Evolutionary conservation across 2,113 vertebrate genomes (phyloP).

Genomic region (Malurus alboscapulatus): DNA sequence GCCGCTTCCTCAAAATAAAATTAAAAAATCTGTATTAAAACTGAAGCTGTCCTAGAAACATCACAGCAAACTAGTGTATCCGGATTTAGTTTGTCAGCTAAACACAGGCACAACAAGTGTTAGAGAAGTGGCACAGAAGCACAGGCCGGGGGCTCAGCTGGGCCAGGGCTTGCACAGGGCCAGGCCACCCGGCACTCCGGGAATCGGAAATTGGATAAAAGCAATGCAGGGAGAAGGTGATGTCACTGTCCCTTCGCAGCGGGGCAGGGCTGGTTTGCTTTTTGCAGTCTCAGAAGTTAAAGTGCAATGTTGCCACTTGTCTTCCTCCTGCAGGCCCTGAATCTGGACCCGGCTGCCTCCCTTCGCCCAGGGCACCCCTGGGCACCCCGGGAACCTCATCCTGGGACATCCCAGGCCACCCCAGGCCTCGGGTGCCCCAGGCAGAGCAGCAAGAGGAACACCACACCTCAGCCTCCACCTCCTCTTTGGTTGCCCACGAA

Average conservation of each 20-base stretch:
- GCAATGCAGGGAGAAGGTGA: background rate
- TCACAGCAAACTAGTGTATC: background rate
- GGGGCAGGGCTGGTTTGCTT: background rate
- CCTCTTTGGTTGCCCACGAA: background rate
- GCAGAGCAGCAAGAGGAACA: background rate
- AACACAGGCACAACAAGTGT: constrained; percentile 34
- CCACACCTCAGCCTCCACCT: background rate
- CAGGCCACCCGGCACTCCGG: background rate
- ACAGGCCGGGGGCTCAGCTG: background rate
- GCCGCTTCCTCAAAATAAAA: background rate
- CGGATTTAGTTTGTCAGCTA: background rate
- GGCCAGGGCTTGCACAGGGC: background rate
- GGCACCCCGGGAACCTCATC: background rate
- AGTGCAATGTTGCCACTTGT: constrained; percentile 4
- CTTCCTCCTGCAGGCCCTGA: background rate
- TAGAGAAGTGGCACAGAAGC: constrained; percentile 43
- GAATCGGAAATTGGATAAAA: accelerated
- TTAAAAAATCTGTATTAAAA: background rate
- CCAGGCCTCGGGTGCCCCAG: background rate
- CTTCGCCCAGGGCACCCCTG: accelerated
- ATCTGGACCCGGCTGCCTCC: background rate
- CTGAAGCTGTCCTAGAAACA: constrained; percentile 4
- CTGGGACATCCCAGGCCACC: background rate
- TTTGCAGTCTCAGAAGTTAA: background rate
- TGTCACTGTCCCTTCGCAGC: accelerated